These are phyloP conservation scores for Trachythela sp. DNA, from an alignment of 64 coral and sea anemone genomes.

Conservation along the genomic window DNA sequence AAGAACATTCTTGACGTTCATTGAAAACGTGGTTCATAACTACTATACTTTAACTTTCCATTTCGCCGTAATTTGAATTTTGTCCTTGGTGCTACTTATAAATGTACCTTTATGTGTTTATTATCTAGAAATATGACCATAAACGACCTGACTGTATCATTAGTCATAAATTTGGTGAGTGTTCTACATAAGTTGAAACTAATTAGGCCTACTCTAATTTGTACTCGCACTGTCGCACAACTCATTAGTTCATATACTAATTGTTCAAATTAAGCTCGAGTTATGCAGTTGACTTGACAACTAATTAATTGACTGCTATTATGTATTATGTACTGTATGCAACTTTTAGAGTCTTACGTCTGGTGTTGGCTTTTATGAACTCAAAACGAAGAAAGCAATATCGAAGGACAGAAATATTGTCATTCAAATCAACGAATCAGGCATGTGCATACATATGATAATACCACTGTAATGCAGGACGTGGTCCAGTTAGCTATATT, in stretches of 20 bases:
- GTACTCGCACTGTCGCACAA: too few species aligned
- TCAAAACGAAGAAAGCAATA: background rate
- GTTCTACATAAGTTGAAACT: background rate
- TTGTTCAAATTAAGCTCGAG: too few species aligned
- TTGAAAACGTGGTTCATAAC: too few species aligned
- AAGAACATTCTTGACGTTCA: too few species aligned
- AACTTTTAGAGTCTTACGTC: slow-evolving; percentile 11
- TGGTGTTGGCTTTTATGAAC: slow-evolving; percentile 1
- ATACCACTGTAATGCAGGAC: background rate
- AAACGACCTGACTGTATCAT: slow-evolving; percentile 8
- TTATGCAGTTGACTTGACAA: too few species aligned
- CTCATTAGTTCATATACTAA: too few species aligned
- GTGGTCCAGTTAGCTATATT: background rate
- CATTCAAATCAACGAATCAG: background rate
- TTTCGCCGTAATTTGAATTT: too few species aligned
- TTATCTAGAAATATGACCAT: slow-evolving; percentile 14
- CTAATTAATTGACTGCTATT: too few species aligned
- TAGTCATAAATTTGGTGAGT: background rate
- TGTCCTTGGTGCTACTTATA: background rate
- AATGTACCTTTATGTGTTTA: background rate
- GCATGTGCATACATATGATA: background rate
- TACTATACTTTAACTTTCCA: too few species aligned
- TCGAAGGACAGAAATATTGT: background rate
- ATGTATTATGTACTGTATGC: too few species aligned
- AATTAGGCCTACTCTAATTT: background rate